Base-by-base conservation (phyloP, 2,797 vertebrate species). In the Labroides dimidiatus region DNA sequence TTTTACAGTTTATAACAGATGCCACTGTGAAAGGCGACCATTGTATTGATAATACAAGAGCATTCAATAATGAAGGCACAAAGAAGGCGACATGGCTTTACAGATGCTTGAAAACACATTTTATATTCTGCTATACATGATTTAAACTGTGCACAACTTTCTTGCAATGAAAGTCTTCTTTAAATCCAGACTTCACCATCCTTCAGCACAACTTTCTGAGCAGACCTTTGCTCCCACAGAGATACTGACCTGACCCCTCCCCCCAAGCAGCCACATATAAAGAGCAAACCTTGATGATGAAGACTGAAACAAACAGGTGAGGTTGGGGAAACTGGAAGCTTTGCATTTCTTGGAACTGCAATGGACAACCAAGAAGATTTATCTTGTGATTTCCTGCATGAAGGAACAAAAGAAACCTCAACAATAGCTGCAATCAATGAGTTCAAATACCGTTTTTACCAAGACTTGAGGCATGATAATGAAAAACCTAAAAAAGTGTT, bases 171-270 rank as follows among this genome's bases (percentile, higher is more conserved):
- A 55, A 20, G 13, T 59, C 11, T 44, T 0, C 14, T 41, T 45
- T n/a, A 12, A 7, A 20, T 24, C 23, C 59, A 54, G 8, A 62
- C 45, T 6, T 27, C 30, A 61, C 16, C 0, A 23, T 16, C 7
- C 3, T 10, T 24, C 13, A 0, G 24, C 4, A 56, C 44, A 39
- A n/a, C n/a, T 1, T 12, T 0, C 23, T 52, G 59, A 47, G 15
- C 5, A 37, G 52, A 2, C 30, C 50, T 71, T 61, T 64, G 14
- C 41, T 60, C 49, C 50, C 21, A 63, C 15, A 43, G n/a, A 60
- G 64, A 55, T 23, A 37, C 52, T 9, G 45, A 52, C 20, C 41
- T 44, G 11, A 66, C 48, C 30, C 48, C 30, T 23, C 23, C 42
- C 23, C 19, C 0, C 1, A 45, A 50, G 43, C 51, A 20, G 24